Evolutionary conservation across 2,888 invertebrate genomes (phyloP).

Genomic region (Aphidoletes aphidimyza): DNA sequence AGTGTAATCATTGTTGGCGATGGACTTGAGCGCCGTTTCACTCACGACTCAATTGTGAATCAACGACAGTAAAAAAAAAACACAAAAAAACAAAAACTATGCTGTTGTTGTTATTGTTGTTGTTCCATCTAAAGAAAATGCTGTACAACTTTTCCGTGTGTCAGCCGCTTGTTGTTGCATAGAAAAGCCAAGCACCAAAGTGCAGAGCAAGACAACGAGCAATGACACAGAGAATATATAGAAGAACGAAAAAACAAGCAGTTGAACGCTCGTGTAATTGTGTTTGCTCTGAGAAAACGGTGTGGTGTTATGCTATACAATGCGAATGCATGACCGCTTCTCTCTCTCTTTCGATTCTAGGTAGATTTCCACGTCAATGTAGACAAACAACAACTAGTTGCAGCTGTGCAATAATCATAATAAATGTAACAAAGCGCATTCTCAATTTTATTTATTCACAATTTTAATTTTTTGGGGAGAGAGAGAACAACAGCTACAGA

Average conservation of each 20-base stretch:
- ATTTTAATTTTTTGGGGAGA: conserved; percentile 40
- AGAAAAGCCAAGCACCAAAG: not conserved
- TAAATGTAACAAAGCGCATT: conserved; percentile 54
- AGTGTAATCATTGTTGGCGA: conserved; percentile 13
- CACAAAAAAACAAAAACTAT: too few species aligned
- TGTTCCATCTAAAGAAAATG: not conserved
- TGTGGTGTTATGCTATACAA: not conserved
- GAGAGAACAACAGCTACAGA: not conserved
- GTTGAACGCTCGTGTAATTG: not conserved
- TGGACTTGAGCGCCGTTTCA: conserved; percentile 29
- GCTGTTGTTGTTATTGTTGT: not conserved
- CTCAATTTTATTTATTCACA: conserved; percentile 49
- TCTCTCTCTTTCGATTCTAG: not conserved
- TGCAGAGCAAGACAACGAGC: too few species aligned
- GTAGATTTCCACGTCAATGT: conserved; percentile 43
- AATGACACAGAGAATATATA: not conserved
- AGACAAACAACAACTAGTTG: conserved; percentile 54
- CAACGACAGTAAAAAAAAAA: too few species aligned
- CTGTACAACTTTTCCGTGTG: not conserved
- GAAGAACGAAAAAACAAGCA: not conserved
- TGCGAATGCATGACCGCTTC: conserved; percentile 46
- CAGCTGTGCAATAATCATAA: conserved; percentile 53
- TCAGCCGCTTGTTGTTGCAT: conserved; percentile 28
- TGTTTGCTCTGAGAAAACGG: not conserved
- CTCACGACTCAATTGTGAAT: conserved; percentile 22